These are phyloP conservation scores for Orestias chungarensis DNA, from an alignment of 2,797 vertebrate genomes.

Conservation along the genomic window DNA sequence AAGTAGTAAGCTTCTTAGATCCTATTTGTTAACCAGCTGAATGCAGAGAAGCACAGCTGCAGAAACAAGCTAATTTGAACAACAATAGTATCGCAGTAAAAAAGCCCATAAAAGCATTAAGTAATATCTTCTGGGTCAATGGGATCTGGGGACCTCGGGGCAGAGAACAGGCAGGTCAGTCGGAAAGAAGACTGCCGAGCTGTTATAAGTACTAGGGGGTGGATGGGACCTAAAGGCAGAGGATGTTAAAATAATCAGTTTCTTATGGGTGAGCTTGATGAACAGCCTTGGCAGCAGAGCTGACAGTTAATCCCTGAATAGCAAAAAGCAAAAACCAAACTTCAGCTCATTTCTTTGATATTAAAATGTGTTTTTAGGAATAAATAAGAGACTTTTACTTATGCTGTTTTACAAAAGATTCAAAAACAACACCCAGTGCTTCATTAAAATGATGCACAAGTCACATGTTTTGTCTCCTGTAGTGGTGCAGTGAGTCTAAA, in stretches of 20 bases:
- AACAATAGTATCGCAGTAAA: constrained; percentile 51
- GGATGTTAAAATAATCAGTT: constrained; percentile 71
- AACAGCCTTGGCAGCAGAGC: constrained; percentile 40
- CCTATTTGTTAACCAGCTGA: constrained; percentile 37
- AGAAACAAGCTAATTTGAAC: constrained; percentile 60
- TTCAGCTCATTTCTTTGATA: constrained; percentile 43
- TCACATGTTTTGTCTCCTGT: neutral
- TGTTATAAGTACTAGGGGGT: constrained; percentile 18
- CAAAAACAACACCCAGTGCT: constrained; percentile 15
- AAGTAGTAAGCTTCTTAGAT: constrained; percentile 27
- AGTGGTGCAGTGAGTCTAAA: constrained; percentile 20
- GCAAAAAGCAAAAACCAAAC: constrained; percentile 51
- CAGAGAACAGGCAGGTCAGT: constrained; percentile 66
- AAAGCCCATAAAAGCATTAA: constrained; percentile 57
- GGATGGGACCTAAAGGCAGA: constrained; percentile 42
- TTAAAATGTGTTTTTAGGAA: constrained; percentile 44
- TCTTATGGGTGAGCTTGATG: constrained; percentile 57
- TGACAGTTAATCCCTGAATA: constrained; percentile 72
- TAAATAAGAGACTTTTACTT: constrained; percentile 40
- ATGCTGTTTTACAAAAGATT: constrained; percentile 32
- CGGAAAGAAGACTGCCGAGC: constrained; percentile 29
- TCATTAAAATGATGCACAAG: constrained; percentile 13
- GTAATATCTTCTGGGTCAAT: constrained; percentile 65
- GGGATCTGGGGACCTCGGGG: constrained; percentile 51
- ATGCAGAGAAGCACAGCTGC: constrained; percentile 28